Conservation (phyloP, 30 jellyfish, hydroid and myxozoan species). For the Aurelia sp. region DNA sequence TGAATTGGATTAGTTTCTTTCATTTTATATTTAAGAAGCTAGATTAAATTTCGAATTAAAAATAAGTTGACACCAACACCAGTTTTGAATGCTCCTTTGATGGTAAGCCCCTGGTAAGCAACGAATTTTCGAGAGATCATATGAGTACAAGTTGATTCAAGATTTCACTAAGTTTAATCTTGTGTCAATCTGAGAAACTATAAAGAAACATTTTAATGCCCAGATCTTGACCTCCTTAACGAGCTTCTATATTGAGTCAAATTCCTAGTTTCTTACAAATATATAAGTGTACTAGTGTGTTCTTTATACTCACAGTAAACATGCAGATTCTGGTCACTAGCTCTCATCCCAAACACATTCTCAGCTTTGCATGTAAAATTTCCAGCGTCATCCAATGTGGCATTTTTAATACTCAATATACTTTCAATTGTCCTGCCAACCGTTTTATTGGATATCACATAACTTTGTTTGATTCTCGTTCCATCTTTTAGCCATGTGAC, state of each 20-base stretch:
- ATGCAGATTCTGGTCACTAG: neutral
- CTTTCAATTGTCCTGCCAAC: neutral
- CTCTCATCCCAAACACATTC: conserved; percentile 33
- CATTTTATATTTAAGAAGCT: too few relatives aligned
- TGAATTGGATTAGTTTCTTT: too few relatives aligned
- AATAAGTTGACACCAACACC: too few relatives aligned
- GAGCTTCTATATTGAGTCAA: neutral
- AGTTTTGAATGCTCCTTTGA: too few relatives aligned
- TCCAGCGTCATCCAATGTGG: conserved; percentile 20
- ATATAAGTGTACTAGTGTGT: neutral
- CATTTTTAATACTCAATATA: neutral
- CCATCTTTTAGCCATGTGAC: conserved; percentile 35
- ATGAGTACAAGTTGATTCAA: too few relatives aligned
- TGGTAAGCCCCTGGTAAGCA: too few relatives aligned
- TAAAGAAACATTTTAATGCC: too few relatives aligned
- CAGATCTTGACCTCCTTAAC: neutral
- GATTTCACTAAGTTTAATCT: too few relatives aligned
- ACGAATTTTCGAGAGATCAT: too few relatives aligned
- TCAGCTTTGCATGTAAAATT: conserved; percentile 18
- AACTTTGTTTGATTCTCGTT: neutral
- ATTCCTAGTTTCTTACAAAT: neutral
- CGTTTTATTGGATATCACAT: neutral
- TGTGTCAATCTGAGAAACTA: too few relatives aligned
- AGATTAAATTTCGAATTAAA: too few relatives aligned
- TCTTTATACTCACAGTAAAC: conserved; percentile 9